A percentile compares a stretch with the other conserved stretches of the same genome.
These are phyloP conservation scores for Vandiemenella viatica DNA, from an alignment of 2,888 invertebrate genomes.

Conservation along the genomic window DNA sequence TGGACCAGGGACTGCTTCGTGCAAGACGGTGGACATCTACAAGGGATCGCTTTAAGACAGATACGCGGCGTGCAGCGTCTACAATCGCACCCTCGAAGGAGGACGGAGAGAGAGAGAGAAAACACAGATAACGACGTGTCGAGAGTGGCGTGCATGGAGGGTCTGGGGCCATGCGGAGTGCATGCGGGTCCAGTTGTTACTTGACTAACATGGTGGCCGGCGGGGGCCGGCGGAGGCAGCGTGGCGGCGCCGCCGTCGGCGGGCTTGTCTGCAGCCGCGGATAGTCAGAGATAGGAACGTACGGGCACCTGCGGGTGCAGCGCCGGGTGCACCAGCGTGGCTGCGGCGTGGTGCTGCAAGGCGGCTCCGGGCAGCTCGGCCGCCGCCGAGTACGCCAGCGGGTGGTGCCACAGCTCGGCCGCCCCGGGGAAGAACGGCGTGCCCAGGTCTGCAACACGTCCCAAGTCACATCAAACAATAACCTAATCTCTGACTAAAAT, in stretches of 20 bases:
- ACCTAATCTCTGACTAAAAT: no score
- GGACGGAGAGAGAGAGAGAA: constrained; percentile 7
- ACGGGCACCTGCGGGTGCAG: constrained; percentile 96
- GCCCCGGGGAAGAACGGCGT: constrained; percentile 91
- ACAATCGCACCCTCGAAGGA: no score
- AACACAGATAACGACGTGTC: constrained; percentile 3
- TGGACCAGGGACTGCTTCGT: no score
- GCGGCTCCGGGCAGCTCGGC: constrained; percentile 71
- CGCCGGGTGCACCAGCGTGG: constrained; percentile 87
- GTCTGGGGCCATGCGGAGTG: no score
- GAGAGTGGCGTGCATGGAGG: no score
- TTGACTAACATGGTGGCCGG: constrained; percentile 22
- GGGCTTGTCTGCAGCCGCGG: constrained; percentile 75
- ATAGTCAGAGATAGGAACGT: constrained; percentile 95
- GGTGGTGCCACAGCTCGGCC: constrained; percentile 89
- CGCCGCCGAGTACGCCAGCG: constrained; percentile 59
- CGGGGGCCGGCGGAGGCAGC: constrained; percentile 23
- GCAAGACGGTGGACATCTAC: no score
- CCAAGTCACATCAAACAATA: no score
- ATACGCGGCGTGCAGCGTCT: no score
- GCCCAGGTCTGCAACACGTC: constrained; percentile 63
- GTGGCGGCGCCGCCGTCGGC: constrained; percentile 38
- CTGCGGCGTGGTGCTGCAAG: constrained; percentile 71
- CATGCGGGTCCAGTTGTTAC: no score
- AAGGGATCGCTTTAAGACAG: no score